phyloP scores from a whole-genome alignment of 2,113 vertebrate genomes.

The Anthoscopus minutus region DNA sequence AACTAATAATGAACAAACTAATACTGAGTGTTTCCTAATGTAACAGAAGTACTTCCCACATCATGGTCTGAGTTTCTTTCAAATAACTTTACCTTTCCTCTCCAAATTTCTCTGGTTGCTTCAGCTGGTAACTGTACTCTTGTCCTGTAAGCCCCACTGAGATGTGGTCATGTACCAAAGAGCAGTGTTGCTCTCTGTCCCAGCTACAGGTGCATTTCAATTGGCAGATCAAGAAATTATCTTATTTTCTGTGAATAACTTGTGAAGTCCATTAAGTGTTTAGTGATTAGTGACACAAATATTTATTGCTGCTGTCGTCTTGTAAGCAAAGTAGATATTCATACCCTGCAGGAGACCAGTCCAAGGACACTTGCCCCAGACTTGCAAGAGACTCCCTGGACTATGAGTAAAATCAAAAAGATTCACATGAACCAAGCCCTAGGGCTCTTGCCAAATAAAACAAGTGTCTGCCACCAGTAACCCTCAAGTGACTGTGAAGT shows the following conservation, averaged over 20 bases:
- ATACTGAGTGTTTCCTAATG: background rate
- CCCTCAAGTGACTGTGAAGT: background rate
- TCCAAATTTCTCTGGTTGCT: background rate
- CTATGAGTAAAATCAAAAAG: background rate
- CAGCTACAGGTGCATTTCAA: background rate
- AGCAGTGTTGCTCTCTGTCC: background rate
- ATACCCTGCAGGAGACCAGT: background rate
- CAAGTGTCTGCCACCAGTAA: background rate
- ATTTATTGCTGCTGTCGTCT: background rate
- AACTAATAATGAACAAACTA: background rate
- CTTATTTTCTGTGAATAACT: background rate
- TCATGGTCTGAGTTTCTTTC: background rate
- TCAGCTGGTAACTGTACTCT: background rate
- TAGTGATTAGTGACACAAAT: background rate
- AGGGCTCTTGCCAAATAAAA: background rate
- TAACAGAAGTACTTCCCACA: background rate
- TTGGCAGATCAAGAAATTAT: background rate
- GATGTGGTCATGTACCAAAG: accelerated
- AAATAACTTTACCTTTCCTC: background rate
- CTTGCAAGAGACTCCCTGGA: background rate
- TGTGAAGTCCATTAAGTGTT: background rate
- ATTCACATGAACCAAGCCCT: background rate
- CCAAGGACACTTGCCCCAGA: background rate
- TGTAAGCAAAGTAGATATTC: background rate
- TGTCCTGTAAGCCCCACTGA: background rate